Evolutionary conservation across 1,140 invertebrate species (phyloP), one percentile per base, ranked within the genome.

Genomic region (Battus philenor): DNA sequence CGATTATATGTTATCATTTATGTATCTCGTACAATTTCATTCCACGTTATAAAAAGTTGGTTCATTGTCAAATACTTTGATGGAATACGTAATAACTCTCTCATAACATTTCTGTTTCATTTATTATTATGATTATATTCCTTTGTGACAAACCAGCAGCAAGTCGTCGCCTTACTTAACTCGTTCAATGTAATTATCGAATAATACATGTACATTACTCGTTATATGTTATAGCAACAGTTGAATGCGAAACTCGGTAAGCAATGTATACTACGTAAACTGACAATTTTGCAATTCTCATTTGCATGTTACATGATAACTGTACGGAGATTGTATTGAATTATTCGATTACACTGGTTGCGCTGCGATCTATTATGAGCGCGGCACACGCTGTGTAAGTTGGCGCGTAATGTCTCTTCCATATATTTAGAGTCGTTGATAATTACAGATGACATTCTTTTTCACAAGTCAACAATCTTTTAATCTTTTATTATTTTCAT

Each of bases 81-180:
- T 43, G 43, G 15, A 47, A 53, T 38, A 47, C 41, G 18, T 47
- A 52, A 33, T 38, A 17, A 46, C 44, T 53, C 29, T 38, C 26
- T 22, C 50, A 53, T 47, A 47, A 34, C 15, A 47, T 47, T 51
- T 47, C 30, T 53, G 50, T 27, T 36, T 53, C 38, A 47, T 47
- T 53, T 44, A 53, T 24, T 53, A 53, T 47, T 44, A 32, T 45
- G 38, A 52, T 51, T 30, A 38, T n/a, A n/a, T 51, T 43, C 46
- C 38, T 47, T 47, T 52, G 44, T 52, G 50, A 47, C 39, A 47
- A 44, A 43, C 41, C 33, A 12, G 31, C 36, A 53, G 29, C 44
- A 18, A 20, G 44, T 36, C 13, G 18, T 38, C 24, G 24, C n/a
- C 30, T 38, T 13, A 20, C 15, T 41, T 26, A 41, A 41, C 12